phyloP scores from a whole-genome alignment of 2,113 vertebrate genomes.

The Phoxinus phoxinus region DNA sequence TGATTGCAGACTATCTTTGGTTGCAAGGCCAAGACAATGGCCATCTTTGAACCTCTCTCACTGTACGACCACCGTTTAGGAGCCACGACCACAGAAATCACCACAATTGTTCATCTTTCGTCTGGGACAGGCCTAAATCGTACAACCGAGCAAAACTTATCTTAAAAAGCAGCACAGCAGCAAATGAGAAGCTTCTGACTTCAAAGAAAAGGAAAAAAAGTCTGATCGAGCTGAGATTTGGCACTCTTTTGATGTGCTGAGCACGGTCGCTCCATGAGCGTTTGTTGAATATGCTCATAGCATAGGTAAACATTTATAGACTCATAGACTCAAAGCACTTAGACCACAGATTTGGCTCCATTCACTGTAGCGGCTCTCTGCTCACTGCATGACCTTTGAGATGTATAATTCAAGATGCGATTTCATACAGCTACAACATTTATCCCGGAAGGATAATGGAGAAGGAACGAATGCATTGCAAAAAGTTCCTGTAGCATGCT shows the following conservation, averaged over 20 bases:
- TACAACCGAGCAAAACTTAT: background rate
- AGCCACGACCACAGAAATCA: too few relatives aligned
- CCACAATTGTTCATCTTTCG: too few relatives aligned
- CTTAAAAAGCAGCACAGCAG: conserved; percentile 4
- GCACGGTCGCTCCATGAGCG: background rate
- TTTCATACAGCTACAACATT: conserved; percentile 30
- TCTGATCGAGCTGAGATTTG: conserved; percentile 6
- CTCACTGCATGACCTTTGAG: conserved; percentile 49
- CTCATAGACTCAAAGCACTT: conserved; percentile 36
- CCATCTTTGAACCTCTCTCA: too few relatives aligned
- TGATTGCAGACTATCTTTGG: too few relatives aligned
- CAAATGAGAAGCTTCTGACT: conserved; percentile 7
- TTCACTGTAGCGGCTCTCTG: conserved; percentile 9
- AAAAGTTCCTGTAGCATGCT: conserved; percentile 35
- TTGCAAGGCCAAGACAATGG: too few relatives aligned
- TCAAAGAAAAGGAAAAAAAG: background rate
- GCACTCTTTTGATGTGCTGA: background rate
- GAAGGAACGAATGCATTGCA: conserved; percentile 28
- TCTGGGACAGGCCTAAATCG: too few relatives aligned
- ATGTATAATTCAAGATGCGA: conserved; percentile 51
- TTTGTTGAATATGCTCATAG: conserved; percentile 41
- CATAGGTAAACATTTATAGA: conserved; percentile 48
- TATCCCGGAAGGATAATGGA: conserved; percentile 41
- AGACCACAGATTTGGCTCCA: conserved; percentile 10
- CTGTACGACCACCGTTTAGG: too few relatives aligned